Evolutionary conservation across 2,113 vertebrate genomes (phyloP).

Genomic region (Cricetomys ansorgei): DNA sequence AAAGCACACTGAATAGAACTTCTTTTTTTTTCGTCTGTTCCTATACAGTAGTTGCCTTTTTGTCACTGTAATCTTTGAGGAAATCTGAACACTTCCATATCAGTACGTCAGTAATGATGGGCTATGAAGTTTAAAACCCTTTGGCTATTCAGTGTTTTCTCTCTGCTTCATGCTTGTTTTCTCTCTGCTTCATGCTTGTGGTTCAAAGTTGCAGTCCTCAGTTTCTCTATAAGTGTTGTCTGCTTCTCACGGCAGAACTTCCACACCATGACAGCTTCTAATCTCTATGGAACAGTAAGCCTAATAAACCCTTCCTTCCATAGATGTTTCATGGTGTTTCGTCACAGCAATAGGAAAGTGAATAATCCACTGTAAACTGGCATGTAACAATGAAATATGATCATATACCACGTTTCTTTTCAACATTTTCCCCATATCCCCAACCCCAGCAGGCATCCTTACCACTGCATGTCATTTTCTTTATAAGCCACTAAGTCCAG

Average conservation of each 20-base stretch:
- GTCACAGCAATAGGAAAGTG: neutral
- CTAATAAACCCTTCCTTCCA: neutral
- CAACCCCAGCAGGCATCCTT: neutral
- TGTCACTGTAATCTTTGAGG: accelerated
- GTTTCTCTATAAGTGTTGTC: neutral
- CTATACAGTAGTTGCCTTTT: neutral
- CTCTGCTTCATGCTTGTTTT: neutral
- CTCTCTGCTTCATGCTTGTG: neutral
- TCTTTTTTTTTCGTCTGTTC: neutral
- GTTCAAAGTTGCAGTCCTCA: neutral
- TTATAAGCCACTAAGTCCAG: neutral
- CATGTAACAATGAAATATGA: neutral
- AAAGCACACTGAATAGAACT: neutral
- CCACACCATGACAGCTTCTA: neutral
- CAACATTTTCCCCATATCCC: neutral
- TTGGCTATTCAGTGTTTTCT: neutral
- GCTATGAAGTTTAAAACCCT: neutral
- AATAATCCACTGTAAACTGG: neutral
- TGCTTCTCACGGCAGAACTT: neutral
- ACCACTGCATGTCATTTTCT: neutral
- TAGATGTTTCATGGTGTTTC: neutral
- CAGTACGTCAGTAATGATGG: neutral
- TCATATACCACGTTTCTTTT: no score
- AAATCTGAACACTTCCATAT: neutral
- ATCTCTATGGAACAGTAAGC: neutral